Percentiles rank a stretch among this genome's conserved stretches.
phyloP scores from a whole-genome alignment of 2,113 vertebrate species.

The Thermophis baileyi region DNA sequence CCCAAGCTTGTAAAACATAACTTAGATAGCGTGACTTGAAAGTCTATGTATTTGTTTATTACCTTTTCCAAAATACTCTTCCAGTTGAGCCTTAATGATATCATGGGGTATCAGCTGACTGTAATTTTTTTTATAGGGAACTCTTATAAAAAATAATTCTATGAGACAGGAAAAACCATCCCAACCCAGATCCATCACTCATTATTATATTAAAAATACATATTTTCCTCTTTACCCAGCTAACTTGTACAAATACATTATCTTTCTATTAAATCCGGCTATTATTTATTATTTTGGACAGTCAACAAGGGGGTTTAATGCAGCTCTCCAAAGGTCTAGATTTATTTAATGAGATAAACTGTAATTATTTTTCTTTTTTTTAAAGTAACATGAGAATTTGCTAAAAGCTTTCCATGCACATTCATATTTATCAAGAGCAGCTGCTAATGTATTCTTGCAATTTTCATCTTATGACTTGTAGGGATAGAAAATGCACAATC shows the following conservation, averaged over 20 bases:
- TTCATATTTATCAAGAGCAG: conserved; percentile 55
- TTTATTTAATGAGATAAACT: conserved; percentile 37
- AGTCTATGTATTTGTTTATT: not conserved
- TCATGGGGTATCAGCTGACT: not conserved
- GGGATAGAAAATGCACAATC: conserved; percentile 38
- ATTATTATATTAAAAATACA: not conserved
- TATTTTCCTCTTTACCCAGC: conserved; percentile 3
- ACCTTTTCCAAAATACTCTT: not conserved
- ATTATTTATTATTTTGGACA: conserved; percentile 3
- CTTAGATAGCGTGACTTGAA: not conserved
- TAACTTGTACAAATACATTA: conserved; percentile 4
- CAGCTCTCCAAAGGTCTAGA: not conserved
- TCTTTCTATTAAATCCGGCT: not conserved
- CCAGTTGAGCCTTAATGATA: not conserved
- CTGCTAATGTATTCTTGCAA: conserved; percentile 54
- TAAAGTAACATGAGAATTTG: conserved; percentile 26
- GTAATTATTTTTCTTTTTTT: conserved; percentile 46
- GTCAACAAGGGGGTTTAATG: not conserved
- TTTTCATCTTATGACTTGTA: conserved; percentile 54
- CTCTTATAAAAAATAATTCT: not conserved
- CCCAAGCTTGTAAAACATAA: not conserved
- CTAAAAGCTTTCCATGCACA: conserved; percentile 51
- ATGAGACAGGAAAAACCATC: not conserved
- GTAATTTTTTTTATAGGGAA: not conserved
- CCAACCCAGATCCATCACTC: not conserved